A percentile compares a stretch with the other conserved stretches of the same genome.
phyloP scores from a whole-genome alignment of 2,888 invertebrate species.

The Arrhopalites spinosus region DNA sequence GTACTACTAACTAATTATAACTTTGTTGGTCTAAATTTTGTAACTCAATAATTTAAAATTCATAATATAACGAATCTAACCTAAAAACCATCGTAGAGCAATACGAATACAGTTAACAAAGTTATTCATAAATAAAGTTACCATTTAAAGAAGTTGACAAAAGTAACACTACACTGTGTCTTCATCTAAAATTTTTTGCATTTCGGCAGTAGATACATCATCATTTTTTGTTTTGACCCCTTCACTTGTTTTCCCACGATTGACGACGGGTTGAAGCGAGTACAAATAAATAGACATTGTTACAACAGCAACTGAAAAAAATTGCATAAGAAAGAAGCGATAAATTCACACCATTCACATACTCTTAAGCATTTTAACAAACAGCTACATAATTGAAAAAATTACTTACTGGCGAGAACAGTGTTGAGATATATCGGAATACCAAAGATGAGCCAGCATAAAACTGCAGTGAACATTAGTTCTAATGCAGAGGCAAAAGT shows the following conservation, averaged over 20 bases:
- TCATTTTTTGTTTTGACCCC: background rate
- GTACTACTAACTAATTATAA: too few species aligned
- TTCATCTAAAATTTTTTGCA: constrained; percentile 51
- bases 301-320: constrained; percentile 80
- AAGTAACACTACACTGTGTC: constrained; percentile 26
- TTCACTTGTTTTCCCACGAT: constrained; percentile 47
- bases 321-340: too few species aligned
- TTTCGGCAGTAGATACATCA: constrained; percentile 35
- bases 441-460: constrained; percentile 82
- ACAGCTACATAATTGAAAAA: too few species aligned
- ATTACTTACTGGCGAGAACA: constrained; percentile 75
- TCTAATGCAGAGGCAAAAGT: constrained; percentile 94
- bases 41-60: background rate
- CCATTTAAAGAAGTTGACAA: background rate
- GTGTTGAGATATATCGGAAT: constrained; percentile 85
- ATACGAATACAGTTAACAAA: background rate
- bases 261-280: constrained; percentile 82
- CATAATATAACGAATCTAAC: background rate
- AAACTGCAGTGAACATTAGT: constrained; percentile 83
- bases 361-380: too few species aligned
- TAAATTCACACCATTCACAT: too few species aligned
- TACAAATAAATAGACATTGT: constrained; percentile 83
- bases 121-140: background rate
- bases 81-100: background rate
- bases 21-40: too few species aligned